phyloP scores from a whole-genome alignment of 2,888 invertebrate species.

The Epsilonema sp. region DNA sequence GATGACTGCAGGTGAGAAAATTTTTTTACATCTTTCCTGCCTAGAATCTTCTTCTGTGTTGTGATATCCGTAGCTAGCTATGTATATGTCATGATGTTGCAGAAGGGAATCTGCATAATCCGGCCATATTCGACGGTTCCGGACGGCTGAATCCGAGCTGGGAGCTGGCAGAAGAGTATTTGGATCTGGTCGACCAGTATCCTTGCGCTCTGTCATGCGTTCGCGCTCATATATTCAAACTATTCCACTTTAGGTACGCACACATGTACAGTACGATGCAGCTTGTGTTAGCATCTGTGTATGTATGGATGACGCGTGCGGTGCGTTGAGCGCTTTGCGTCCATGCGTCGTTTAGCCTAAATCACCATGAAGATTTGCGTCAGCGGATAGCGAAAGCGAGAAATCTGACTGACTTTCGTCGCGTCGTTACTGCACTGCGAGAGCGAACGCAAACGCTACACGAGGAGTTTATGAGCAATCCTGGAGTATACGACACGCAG shows the following conservation, averaged over 20 bases:
- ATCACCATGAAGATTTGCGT: no score
- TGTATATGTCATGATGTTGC: conserved; percentile 34
- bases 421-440: no score
- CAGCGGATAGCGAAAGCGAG: no score
- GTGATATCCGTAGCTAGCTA: background rate
- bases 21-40: no score
- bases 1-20: conserved; percentile 36
- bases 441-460: no score
- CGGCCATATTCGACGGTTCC: conserved; percentile 53
- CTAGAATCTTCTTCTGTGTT: background rate
- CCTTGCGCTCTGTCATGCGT: conserved; percentile 73
- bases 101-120: conserved; percentile 92
- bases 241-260: conserved; percentile 66
- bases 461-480: no score
- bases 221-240: conserved; percentile 84
- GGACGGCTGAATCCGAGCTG: conserved; percentile 54
- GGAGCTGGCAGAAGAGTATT: conserved; percentile 70
- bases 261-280: background rate
- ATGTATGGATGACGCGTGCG: no score
- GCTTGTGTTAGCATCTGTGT: no score
- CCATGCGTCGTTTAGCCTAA: no score
- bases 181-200: conserved; percentile 55
- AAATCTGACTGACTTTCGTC: no score
- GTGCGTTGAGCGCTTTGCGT: no score
- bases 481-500: no score